Conservation (phyloP, 2,797 vertebrate genomes). For the Cyprinella venusta region DNA sequence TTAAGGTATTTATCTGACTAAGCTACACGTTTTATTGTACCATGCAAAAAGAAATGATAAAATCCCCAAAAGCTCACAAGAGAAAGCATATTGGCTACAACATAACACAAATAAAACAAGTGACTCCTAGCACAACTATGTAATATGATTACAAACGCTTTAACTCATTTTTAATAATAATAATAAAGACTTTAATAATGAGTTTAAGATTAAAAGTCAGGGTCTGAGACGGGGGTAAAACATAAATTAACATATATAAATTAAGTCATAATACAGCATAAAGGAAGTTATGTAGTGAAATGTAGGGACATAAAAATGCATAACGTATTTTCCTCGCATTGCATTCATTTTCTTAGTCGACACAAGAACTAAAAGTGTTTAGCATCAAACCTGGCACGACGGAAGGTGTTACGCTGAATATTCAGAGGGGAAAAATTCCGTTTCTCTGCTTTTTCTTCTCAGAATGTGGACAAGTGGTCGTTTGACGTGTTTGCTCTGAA, state of each 20-base stretch:
- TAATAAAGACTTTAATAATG: too few relatives aligned
- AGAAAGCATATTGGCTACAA: too few relatives aligned
- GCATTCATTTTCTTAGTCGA: neutral
- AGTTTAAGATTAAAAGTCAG: neutral
- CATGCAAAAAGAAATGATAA: too few relatives aligned
- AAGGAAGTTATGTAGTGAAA: neutral
- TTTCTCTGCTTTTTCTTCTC: slow-evolving; percentile 47
- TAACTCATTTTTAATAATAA: too few relatives aligned
- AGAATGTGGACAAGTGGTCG: slow-evolving; percentile 97
- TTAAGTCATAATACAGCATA: neutral
- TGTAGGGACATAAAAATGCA: neutral
- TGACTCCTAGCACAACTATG: too few relatives aligned
- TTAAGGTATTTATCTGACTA: too few relatives aligned
- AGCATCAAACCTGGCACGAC: neutral
- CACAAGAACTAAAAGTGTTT: neutral
- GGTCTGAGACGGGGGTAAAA: neutral
- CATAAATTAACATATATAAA: neutral
- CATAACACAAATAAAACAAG: neutral
- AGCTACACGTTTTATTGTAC: too few relatives aligned
- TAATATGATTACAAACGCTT: too few relatives aligned
- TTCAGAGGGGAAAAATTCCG: neutral
- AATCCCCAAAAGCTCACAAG: too few relatives aligned
- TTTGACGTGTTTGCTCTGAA: slow-evolving; percentile 97
- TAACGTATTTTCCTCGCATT: neutral
- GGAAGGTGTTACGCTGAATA: neutral